phyloP scores from a whole-genome alignment of 2,113 vertebrate species.

The Naja naja region DNA sequence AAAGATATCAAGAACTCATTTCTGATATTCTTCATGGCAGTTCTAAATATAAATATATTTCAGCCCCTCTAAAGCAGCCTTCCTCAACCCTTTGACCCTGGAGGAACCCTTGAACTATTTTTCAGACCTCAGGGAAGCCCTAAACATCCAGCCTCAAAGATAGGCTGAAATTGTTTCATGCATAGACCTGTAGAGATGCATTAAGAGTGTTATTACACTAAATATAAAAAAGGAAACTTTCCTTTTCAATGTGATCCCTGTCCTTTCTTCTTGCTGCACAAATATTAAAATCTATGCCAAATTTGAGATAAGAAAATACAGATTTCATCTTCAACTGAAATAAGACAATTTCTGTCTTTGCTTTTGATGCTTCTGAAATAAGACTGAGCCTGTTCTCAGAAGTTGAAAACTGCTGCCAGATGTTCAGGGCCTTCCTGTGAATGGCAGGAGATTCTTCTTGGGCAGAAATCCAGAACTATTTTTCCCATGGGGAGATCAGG shows the following conservation, averaged over 20 bases:
- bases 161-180: too few relatives aligned
- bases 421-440: background rate
- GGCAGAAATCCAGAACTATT: background rate
- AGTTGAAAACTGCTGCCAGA: background rate
- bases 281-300: background rate
- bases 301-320: background rate
- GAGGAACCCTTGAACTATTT: too few relatives aligned
- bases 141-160: too few relatives aligned
- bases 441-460: background rate
- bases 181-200: background rate
- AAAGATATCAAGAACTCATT: too few relatives aligned
- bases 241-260: background rate
- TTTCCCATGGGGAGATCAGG: background rate
- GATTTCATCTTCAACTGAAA: background rate
- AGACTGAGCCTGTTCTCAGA: background rate
- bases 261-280: background rate
- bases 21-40: too few relatives aligned
- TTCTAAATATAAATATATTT: too few relatives aligned
- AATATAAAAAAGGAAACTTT: background rate
- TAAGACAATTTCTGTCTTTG: background rate
- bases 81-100: background rate
- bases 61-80: too few relatives aligned
- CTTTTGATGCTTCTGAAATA: background rate
- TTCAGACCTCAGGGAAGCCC: too few relatives aligned
- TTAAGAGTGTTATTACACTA: background rate